Evolutionary conservation across 2,888 invertebrate species (phyloP).

Genomic region (Nomada fabriciana): DNA sequence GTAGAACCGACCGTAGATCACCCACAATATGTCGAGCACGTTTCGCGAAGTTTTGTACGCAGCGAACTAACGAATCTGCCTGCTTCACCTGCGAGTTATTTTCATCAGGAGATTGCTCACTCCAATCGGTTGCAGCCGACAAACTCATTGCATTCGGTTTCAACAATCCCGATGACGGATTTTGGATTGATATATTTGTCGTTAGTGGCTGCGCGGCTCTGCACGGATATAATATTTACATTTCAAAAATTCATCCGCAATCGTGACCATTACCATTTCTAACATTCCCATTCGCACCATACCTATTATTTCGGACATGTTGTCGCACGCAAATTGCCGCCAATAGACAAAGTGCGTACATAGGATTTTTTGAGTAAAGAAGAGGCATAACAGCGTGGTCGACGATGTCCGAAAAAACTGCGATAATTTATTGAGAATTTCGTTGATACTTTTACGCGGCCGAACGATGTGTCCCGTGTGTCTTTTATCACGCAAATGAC

Average conservation of each 20-base stretch:
- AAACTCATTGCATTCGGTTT: constrained; percentile 21
- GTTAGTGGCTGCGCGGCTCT: constrained; percentile 27
- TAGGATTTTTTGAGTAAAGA: constrained; percentile 35
- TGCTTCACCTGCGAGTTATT: not conserved
- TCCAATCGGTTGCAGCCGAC: not conserved
- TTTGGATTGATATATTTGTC: constrained; percentile 28
- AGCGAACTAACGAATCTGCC: constrained; percentile 22
- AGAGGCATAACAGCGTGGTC: constrained; percentile 36
- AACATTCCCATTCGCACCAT: not conserved
- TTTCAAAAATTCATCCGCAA: not conserved
- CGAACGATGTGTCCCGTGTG: not conserved
- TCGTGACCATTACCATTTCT: not conserved
- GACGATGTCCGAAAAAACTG: not conserved
- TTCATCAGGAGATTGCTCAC: not conserved
- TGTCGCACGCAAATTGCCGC: constrained; percentile 60
- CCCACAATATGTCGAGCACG: not conserved
- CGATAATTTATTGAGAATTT: constrained; percentile 31
- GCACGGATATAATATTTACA: not conserved
- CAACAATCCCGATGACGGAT: constrained; percentile 3
- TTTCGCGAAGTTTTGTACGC: constrained; percentile 24
- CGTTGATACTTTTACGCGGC: not conserved
- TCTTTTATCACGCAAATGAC: constrained; percentile 34
- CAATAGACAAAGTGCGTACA: constrained; percentile 59
- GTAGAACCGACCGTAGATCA: not conserved
- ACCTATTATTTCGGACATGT: constrained; percentile 46